Evolutionary conservation across 2,113 vertebrate species (phyloP).

Genomic region (Perognathus longimembris): DNA sequence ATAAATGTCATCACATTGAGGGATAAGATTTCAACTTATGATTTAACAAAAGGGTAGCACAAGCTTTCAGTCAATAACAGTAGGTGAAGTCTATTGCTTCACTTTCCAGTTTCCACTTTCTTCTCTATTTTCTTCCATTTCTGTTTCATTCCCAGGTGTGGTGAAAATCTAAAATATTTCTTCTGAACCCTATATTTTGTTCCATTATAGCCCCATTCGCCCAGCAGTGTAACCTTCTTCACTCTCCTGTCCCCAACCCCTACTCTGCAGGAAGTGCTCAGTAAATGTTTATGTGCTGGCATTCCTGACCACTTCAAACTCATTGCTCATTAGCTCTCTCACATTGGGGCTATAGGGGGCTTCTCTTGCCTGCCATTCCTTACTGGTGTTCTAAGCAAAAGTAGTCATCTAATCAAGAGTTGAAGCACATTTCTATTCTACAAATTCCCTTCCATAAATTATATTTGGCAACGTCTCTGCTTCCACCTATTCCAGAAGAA

Average conservation of each 20-base stretch:
- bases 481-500: background rate
- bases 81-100: background rate
- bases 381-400: background rate
- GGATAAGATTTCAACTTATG: background rate
- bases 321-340: too few relatives aligned
- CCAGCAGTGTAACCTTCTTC: background rate
- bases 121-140: background rate
- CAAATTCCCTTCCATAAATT: background rate
- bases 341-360: background rate
- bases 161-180: background rate
- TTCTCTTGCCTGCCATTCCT: background rate
- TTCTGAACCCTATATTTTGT: accelerated
- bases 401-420: background rate
- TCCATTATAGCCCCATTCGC: background rate
- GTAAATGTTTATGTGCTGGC: background rate
- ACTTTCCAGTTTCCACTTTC: background rate
- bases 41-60: background rate
- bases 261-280: background rate
- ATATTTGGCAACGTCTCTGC: background rate
- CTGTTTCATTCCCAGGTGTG: background rate
- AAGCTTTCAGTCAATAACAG: background rate
- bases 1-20: too few relatives aligned
- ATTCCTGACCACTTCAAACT: background rate
- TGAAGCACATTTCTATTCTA: background rate
- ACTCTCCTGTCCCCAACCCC: background rate